These are phyloP conservation scores for Clupea harengus DNA, from an alignment of 2,113 vertebrate species.

Conservation along the genomic window DNA sequence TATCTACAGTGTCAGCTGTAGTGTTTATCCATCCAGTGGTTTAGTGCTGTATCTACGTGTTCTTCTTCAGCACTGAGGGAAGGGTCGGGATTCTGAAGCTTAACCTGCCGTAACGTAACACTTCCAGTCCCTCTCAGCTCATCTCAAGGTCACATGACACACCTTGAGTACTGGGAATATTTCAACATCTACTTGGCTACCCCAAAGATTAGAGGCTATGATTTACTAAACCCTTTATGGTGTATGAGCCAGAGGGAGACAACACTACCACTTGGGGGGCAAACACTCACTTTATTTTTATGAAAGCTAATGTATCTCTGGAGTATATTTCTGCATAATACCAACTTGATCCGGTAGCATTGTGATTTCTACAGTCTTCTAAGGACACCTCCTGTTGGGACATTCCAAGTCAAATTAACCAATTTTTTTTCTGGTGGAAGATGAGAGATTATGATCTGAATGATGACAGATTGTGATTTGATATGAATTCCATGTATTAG, in stretches of 20 bases:
- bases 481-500: too few relatives aligned
- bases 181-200: background rate
- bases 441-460: too few relatives aligned
- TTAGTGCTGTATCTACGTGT: background rate
- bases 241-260: background rate
- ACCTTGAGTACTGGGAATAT: background rate
- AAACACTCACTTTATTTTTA: too few relatives aligned
- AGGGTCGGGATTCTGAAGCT: background rate
- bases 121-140: background rate
- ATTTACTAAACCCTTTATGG: background rate
- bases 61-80: background rate
- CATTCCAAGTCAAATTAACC: too few relatives aligned
- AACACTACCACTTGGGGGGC: too few relatives aligned
- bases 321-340: too few relatives aligned
- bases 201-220: background rate
- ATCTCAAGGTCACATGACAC: background rate
- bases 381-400: too few relatives aligned
- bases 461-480: too few relatives aligned
- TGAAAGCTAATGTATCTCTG: too few relatives aligned
- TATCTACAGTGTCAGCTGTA: conserved; percentile 1
- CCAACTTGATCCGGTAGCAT: too few relatives aligned
- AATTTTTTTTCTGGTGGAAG: too few relatives aligned
- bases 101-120: background rate
- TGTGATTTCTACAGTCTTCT: too few relatives aligned
- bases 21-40: background rate